These are phyloP conservation scores for Melanchra persicariae DNA, from an alignment of 2,888 invertebrate species.

Conservation along the genomic window DNA sequence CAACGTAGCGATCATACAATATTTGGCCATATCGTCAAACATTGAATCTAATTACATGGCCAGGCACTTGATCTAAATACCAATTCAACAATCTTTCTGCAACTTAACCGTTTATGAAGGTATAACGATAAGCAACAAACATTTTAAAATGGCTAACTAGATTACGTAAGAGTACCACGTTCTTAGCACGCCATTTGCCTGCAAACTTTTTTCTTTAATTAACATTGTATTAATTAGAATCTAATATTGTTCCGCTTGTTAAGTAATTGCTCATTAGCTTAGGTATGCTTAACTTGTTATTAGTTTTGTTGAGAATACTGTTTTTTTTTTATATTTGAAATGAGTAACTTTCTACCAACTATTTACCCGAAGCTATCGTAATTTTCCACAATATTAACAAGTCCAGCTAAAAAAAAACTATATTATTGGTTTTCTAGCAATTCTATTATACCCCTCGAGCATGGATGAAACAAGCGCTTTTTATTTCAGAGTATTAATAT, in stretches of 20 bases:
- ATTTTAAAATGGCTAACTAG: conserved; percentile 24
- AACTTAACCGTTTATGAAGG: conserved; percentile 1
- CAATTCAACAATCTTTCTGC: background rate
- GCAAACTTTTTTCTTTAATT: conserved; percentile 8
- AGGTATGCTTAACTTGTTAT: conserved; percentile 10
- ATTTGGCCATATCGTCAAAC: background rate
- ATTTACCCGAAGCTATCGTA: no score
- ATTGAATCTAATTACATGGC: background rate
- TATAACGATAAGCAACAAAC: conserved; percentile 7
- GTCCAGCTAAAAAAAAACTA: no score
- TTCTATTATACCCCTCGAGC: background rate
- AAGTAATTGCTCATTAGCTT: conserved; percentile 46
- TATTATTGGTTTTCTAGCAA: background rate
- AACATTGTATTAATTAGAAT: conserved; percentile 21
- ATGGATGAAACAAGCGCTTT: background rate
- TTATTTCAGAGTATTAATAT: no score
- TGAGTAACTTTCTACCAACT: no score
- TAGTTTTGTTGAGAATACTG: background rate
- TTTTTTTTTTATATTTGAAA: background rate
- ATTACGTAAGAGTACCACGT: conserved; percentile 17
- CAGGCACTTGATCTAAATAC: background rate
- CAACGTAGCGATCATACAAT: no score
- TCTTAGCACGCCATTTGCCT: background rate
- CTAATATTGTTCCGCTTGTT: conserved; percentile 28
- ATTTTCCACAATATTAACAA: background rate